These are phyloP conservation scores for Phortica magna DNA, from an alignment of 2,888 invertebrate genomes.

Conservation along the genomic window DNA sequence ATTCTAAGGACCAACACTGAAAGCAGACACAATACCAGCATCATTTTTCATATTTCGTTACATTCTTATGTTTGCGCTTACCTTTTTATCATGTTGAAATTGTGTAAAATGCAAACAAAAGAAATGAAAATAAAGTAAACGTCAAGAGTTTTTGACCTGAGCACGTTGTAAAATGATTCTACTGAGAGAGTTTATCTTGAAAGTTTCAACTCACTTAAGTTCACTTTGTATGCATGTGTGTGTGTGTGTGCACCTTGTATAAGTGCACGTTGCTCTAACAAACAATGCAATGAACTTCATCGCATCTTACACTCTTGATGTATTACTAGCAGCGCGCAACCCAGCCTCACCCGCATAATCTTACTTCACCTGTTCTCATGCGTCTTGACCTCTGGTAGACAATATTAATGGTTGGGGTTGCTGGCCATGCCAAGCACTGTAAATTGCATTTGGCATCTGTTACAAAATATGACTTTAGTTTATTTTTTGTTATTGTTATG, in stretches of 20 bases:
- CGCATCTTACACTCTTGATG: not conserved
- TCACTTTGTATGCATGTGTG: not conserved
- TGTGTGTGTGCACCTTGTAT: not conserved
- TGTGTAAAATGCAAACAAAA: constrained; percentile 7
- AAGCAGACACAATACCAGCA: not conserved
- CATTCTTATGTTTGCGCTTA: not conserved
- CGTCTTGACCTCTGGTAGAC: constrained; percentile 26
- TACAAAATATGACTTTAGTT: constrained; percentile 6
- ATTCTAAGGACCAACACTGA: too few species aligned
- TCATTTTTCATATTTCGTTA: constrained; percentile 23
- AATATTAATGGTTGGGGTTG: constrained; percentile 31
- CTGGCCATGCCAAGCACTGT: not conserved
- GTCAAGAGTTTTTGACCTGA: constrained; percentile 18
- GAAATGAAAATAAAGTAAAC: constrained; percentile 5
- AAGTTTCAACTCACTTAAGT: constrained; percentile 22
- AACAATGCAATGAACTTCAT: not conserved
- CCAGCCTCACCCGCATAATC: not conserved
- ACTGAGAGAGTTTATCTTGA: constrained; percentile 21
- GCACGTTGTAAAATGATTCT: constrained; percentile 1
- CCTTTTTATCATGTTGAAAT: constrained; percentile 16
- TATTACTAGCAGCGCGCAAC: not conserved
- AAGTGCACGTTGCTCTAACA: not conserved
- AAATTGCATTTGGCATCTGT: constrained; percentile 20
- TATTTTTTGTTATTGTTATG: not conserved
- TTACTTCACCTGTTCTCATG: not conserved